Evolutionary conservation across 2,113 vertebrate species (phyloP), one percentile per base, ranked within the genome.

Genomic region (Hippocampus abdominalis): DNA sequence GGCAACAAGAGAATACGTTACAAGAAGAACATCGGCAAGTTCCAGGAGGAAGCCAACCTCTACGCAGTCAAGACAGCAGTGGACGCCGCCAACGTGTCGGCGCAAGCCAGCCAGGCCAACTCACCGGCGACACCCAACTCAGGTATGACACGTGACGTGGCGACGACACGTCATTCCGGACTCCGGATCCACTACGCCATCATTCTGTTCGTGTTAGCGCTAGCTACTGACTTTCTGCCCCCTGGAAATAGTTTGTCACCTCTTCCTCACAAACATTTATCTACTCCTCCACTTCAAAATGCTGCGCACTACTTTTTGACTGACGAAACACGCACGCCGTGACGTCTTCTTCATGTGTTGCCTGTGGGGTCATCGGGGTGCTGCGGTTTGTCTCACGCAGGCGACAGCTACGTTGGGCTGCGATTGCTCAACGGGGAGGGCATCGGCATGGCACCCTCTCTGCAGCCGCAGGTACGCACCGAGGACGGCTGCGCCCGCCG

Each of bases 1-100:
- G 93, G 94, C 82, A 96, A 96, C 91, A 96, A 97, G 87, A 93
- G 95, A 89, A 97, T 96, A 85, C 92, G 93, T 32, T 96, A 96
- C 89, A 96, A 96, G 88, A 96, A 95, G 87, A 96, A 96, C 86
- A 94, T 93, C 81, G 93, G 94, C 78, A 96, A 94, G 85, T 96
- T 95, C 90, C 95, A 95, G 85, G 94, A 96, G 85, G 94, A 95
- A 84, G 94, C 94, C 1, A 94, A 94, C 77, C 93, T 94, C 82
- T 96, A 96, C 72, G 94, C 93, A 0, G 94, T 94, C 15, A 95
- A 94, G 84, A 93, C 93, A 0, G 93, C 92, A 1, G 91, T 91
- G 82, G 93, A 95, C 25, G 92, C 93, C 57, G 93, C 93, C 63
- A 91, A 89, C 65, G 94, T 91, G 20, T 91, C 93, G 64, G 90